Evolutionary conservation across 1,140 invertebrate genomes (phyloP), one percentile per base, ranked within the genome.

Genomic region (Solenopsis fugax): DNA sequence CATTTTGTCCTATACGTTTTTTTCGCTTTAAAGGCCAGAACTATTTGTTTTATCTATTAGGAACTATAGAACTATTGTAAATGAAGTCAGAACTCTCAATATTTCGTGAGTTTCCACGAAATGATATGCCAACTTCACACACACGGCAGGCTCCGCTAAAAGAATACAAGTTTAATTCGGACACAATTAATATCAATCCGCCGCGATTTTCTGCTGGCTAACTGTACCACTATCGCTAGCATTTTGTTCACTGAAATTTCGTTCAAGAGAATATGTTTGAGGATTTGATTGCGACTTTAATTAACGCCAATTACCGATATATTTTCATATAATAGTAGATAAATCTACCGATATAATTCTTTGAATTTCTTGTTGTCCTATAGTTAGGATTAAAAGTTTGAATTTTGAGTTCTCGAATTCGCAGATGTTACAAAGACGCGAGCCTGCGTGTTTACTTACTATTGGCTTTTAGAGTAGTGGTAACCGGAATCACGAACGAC

Each of bases 401-500:
- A 73, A 73, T 41, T 21, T 24, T 58, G 13, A 75, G 4, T 2
- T 37, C 3, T 24, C 6, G 9, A 60, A 58, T 24, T 64, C 18
- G 6, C 16, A 18, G 3, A 64, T 77, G 48, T 10, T 1, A 62
- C 18, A 29, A 21, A 58, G 5, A 2, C 16, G 0, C 2, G 45
- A 62, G 1, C 9, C 5, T 81, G 52, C 87, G 84, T 87, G 21
- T 65, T 56, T 65, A 94, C 94, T 94, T 94, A 97, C 97, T 97
- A 97, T 95, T 97, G 97, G 87, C 96, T 97, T 94, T 98, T 98
- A 54, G 97, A 97, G 93, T 97, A 98, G 95, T 98, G 98, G 92
- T 99, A 98, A 0, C 98, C 98, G 41, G 98, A 98, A 91, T 99
- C 97, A 84, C 98, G 96, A 24, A 99, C 99, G 18, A 99, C 98